phyloP scores from a whole-genome alignment of 2,888 invertebrate genomes.

The Tinea pellionella region DNA sequence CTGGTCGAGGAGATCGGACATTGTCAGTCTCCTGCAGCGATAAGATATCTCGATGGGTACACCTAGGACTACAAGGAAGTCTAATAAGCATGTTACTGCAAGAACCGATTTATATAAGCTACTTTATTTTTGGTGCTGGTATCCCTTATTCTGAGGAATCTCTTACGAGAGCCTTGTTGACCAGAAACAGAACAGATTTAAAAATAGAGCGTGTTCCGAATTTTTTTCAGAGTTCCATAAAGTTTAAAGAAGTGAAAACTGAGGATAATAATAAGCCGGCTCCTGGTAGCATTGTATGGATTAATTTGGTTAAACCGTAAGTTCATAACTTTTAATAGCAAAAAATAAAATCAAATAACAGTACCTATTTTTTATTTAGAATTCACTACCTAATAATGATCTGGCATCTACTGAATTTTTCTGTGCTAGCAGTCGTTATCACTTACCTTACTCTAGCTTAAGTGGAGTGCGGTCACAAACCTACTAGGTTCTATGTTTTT shows the following conservation, averaged over 20 bases:
- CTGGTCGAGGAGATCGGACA: slow-evolving; percentile 90
- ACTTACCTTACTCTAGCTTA: too few relatives aligned
- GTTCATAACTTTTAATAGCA: slow-evolving; percentile 19
- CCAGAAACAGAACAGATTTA: slow-evolving; percentile 28
- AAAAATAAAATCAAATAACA: background rate
- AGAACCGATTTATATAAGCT: slow-evolving; percentile 75
- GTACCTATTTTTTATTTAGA: background rate
- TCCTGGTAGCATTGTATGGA: slow-evolving; percentile 47
- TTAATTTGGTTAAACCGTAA: slow-evolving; percentile 34
- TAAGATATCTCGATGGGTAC: slow-evolving; percentile 90
- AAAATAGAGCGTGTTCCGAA: slow-evolving; percentile 23
- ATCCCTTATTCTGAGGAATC: slow-evolving; percentile 72
- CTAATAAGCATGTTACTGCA: slow-evolving; percentile 76
- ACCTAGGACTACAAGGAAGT: slow-evolving; percentile 87
- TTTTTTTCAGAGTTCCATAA: slow-evolving; percentile 33
- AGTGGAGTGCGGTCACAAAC: too few relatives aligned
- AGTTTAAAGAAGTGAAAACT: slow-evolving; percentile 31
- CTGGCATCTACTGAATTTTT: too few relatives aligned
- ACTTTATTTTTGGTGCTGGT: slow-evolving; percentile 77
- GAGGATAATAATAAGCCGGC: slow-evolving; percentile 32
- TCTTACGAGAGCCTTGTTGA: slow-evolving; percentile 64
- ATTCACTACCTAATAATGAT: too few relatives aligned
- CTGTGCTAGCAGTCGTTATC: too few relatives aligned
- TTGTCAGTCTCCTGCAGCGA: slow-evolving; percentile 94
- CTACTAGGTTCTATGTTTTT: too few relatives aligned